A percentile compares a stretch with the other conserved stretches of the same genome.
These are phyloP conservation scores for Arenaria interpres DNA, from an alignment of 2,113 vertebrate species.

Conservation along the genomic window DNA sequence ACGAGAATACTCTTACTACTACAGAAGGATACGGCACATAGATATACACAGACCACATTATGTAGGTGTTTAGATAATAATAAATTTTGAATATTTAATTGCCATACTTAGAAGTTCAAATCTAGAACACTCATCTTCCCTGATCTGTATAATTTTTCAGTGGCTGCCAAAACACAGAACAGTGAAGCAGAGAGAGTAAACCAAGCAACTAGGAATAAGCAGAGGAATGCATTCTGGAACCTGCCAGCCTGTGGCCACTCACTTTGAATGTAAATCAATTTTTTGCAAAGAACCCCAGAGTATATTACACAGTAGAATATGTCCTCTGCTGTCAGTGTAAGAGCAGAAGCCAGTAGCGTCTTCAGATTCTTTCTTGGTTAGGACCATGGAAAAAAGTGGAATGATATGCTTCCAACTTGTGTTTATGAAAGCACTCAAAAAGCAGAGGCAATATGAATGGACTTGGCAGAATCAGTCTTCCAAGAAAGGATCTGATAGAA, in stretches of 20 bases:
- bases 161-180: neutral
- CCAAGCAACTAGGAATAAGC: neutral
- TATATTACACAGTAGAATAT: neutral
- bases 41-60: neutral
- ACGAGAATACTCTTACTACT: neutral
- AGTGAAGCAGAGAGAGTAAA: neutral
- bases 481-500: neutral
- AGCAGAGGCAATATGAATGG: neutral
- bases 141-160: neutral
- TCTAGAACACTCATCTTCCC: neutral
- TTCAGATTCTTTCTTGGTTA: neutral
- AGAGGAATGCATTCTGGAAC: neutral
- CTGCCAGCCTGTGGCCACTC: rapidly evolving
- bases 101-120: no score
- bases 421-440: neutral
- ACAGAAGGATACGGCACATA: neutral
- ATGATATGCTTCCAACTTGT: neutral
- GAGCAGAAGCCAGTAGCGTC: neutral
- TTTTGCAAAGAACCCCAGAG: neutral
- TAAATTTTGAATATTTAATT: no score
- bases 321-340: neutral
- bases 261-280: neutral
- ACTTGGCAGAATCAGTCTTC: neutral
- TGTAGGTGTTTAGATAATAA: neutral
- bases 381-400: neutral